Percentiles rank a stretch among this genome's conserved stretches.
Conservation (phyloP, 2,888 invertebrate species). For the Chorisops tibialis region DNA sequence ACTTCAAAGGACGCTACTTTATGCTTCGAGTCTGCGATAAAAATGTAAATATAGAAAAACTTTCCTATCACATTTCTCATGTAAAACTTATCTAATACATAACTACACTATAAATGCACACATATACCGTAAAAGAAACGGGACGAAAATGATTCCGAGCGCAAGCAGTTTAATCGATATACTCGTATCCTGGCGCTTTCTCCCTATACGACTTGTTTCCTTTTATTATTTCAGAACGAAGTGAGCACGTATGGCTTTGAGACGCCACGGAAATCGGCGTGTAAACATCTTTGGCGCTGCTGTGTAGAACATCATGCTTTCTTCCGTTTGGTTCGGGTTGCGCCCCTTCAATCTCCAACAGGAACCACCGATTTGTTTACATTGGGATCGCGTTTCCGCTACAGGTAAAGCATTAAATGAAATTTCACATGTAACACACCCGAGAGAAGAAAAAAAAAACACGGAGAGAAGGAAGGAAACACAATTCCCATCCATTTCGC, state of each 20-base stretch:
- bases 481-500: neutral
- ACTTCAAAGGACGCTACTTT: conserved; percentile 94
- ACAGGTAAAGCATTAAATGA: conserved; percentile 58
- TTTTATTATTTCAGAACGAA: conserved; percentile 65
- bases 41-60: conserved; percentile 66
- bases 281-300: conserved; percentile 94
- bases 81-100: neutral
- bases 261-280: conserved; percentile 85
- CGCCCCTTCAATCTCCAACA: conserved; percentile 58
- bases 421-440: conserved; percentile 11
- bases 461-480: conserved; percentile 4
- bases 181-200: conserved; percentile 13
- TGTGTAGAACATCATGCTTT: conserved; percentile 95
- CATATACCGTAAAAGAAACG: too few species aligned
- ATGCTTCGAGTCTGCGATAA: conserved; percentile 95
- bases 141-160: neutral
- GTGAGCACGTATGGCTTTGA: conserved; percentile 96
- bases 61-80: conserved; percentile 3
- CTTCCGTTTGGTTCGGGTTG: conserved; percentile 80
- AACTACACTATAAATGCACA: too few species aligned
- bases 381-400: conserved; percentile 73
- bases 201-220: too few species aligned
- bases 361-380: conserved; percentile 73
- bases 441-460: too few species aligned
- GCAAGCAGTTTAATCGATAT: conserved; percentile 8